Percentiles rank a stretch among this genome's conserved stretches.
These are phyloP conservation scores for Drosophila carrolli DNA, from an alignment of 1,140 invertebrate species.

Conservation along the genomic window DNA sequence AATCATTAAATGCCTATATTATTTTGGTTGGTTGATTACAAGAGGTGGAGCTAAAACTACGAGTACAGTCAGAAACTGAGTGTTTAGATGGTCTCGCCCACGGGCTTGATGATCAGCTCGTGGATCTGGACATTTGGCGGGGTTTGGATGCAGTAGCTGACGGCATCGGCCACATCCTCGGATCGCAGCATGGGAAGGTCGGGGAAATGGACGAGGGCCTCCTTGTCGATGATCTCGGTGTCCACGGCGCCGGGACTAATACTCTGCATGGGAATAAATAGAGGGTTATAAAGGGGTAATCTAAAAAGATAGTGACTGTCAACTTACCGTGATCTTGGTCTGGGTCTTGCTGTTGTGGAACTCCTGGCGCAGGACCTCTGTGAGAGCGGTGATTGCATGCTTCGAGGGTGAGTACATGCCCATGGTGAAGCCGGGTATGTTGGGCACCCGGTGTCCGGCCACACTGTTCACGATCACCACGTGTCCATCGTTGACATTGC, in stretches of 20 bases:
- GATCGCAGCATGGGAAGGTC: constrained; percentile 67
- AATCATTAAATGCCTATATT: neutral
- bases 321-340: constrained; percentile 87
- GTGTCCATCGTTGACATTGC: constrained; percentile 88
- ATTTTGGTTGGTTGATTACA: neutral
- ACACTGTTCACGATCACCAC: constrained; percentile 90
- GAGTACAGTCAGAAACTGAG: neutral
- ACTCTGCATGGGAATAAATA: constrained; percentile 79
- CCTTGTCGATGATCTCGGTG: constrained; percentile 52
- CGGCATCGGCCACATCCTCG: constrained; percentile 86
- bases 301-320: too few relatives aligned
- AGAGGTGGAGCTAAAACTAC: neutral
- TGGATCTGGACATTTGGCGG: constrained; percentile 79
- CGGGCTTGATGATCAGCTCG: constrained; percentile 73
- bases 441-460: constrained; percentile 85
- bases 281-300: neutral
- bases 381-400: constrained; percentile 89
- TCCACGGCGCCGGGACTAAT: constrained; percentile 85
- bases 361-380: constrained; percentile 88
- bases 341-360: constrained; percentile 86
- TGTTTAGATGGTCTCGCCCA: constrained; percentile 64
- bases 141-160: constrained; percentile 86
- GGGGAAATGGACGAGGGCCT: accelerated
- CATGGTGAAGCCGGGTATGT: constrained; percentile 50
- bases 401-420: constrained; percentile 89